Base-by-base conservation (phyloP, 2,113 vertebrate species). In the Rhineura floridana region DNA sequence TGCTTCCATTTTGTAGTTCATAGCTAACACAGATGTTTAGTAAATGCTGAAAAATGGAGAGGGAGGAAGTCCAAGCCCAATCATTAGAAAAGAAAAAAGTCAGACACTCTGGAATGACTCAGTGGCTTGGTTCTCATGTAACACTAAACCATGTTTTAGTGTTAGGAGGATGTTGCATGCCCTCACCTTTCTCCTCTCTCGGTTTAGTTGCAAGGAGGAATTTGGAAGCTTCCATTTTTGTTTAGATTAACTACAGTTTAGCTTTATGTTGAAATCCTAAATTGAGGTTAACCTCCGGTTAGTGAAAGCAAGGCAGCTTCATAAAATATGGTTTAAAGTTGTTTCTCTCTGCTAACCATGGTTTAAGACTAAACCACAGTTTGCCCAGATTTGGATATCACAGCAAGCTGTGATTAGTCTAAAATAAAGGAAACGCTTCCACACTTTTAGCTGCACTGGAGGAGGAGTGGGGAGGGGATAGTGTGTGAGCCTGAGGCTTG, bases 61-160 rank as follows among this genome's bases (percentile, higher is more conserved):
- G 93, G 93, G 95, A 94, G 87, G 46, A 90, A 91, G 92, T 77
- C 87, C 94, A 95, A 95, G 92, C 91, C 86, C 91, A 93, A 92
- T 94, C 91, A 95, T 92, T 89, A 59, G 62, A 42, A 10, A 46
- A 62, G 93, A 96, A 95, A 95, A 94, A 94, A 93, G 94, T 89
- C 95, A 96, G 93, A 94, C 91, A 88, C 92, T 94, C 95, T 95
- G 91, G 91, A 96, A 93, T 91, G 92, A 94, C 94, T 95, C 93
- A 95, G 83, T 95, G 91, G 28, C 65, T 30, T 30, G 33, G 28
- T 67, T 67, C 33, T 30, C 5, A 67, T 30, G 21, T n/a, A 59
- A 59, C 55, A 59, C 55, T 59, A 59, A 59, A 59, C 55, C 17
- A 59, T 59, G 55, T 13, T 21, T 4, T 59, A 19, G 55, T 59